phyloP scores from a whole-genome alignment of 2,113 vertebrate genomes.

The Prunella himalayana region DNA sequence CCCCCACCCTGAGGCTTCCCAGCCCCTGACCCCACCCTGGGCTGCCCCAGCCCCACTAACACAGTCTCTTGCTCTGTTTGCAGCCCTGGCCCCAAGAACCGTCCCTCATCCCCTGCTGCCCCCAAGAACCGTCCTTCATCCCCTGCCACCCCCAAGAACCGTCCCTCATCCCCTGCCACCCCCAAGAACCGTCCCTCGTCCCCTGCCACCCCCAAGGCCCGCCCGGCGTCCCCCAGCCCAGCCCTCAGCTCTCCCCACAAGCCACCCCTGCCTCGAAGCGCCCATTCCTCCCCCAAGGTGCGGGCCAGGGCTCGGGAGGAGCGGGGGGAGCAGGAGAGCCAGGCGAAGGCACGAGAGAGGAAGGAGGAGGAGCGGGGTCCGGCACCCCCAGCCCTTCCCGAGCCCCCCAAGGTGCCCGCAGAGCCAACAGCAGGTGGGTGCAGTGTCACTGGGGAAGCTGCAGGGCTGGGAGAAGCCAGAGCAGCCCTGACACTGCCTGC shows the following conservation, averaged over 20 bases:
- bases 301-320: constrained; percentile 75
- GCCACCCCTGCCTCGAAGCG: constrained; percentile 71
- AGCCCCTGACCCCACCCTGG: not conserved
- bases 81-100: constrained; percentile 69
- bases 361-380: constrained; percentile 69
- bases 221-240: constrained; percentile 78
- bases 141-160: constrained; percentile 71
- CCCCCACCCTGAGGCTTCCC: rapidly evolving
- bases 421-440: constrained; percentile 6
- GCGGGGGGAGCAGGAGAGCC: constrained; percentile 66
- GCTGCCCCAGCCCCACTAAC: not conserved
- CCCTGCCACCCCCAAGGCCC: constrained; percentile 77
- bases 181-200: constrained; percentile 81
- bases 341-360: constrained; percentile 38
- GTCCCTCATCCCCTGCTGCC: not conserved
- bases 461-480: not conserved
- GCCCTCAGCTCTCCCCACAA: constrained; percentile 74
- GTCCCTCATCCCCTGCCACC: constrained; percentile 78
- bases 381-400: constrained; percentile 49
- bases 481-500: not conserved
- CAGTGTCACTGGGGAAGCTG: rapidly evolving
- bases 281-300: constrained; percentile 77
- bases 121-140: not conserved
- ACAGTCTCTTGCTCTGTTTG: not conserved
- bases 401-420: not conserved